Conservation (phyloP, 1,140 invertebrate species). For the Halictus rubicundus region DNA sequence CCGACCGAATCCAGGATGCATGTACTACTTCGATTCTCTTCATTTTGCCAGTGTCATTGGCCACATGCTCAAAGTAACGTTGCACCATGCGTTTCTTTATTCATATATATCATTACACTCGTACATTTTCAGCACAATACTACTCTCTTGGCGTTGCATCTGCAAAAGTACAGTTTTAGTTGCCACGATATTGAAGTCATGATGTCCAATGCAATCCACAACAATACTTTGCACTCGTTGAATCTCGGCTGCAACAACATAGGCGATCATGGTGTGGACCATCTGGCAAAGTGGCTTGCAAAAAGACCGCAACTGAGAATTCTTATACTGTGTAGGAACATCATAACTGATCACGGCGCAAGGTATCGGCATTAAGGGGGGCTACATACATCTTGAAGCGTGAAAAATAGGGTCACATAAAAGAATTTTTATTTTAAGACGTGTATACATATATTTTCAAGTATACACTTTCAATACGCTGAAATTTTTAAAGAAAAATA, state of each 20-base stretch:
- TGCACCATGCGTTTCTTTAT: slow-evolving; percentile 7
- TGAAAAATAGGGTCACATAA: no score
- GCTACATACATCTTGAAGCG: no score
- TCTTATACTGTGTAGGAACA: slow-evolving; percentile 81
- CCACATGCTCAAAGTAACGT: slow-evolving; percentile 69
- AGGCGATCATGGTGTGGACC: slow-evolving; percentile 80
- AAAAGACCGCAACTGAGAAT: slow-evolving; percentile 76
- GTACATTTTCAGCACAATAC: slow-evolving; percentile 72
- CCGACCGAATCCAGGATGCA: slow-evolving; percentile 77
- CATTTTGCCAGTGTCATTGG: slow-evolving; percentile 70
- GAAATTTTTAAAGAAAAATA: no score
- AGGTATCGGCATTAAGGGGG: slow-evolving; percentile 65
- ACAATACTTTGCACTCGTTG: slow-evolving; percentile 79
- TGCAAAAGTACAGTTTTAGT: slow-evolving; percentile 82
- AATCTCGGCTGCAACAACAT: slow-evolving; percentile 83
- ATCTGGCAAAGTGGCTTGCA: slow-evolving; percentile 80
- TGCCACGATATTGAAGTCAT: slow-evolving; percentile 82
- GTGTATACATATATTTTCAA: no score
- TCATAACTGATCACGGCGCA: slow-evolving; percentile 80
- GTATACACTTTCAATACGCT: no score
- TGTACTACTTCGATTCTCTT: slow-evolving; percentile 64
- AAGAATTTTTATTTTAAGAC: no score
- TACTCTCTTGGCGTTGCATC: slow-evolving; percentile 80
- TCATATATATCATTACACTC: not conserved
- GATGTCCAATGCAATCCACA: slow-evolving; percentile 77